These are phyloP conservation scores for Bombyx mori DNA, from an alignment of 1,140 invertebrate species.

Conservation along the genomic window DNA sequence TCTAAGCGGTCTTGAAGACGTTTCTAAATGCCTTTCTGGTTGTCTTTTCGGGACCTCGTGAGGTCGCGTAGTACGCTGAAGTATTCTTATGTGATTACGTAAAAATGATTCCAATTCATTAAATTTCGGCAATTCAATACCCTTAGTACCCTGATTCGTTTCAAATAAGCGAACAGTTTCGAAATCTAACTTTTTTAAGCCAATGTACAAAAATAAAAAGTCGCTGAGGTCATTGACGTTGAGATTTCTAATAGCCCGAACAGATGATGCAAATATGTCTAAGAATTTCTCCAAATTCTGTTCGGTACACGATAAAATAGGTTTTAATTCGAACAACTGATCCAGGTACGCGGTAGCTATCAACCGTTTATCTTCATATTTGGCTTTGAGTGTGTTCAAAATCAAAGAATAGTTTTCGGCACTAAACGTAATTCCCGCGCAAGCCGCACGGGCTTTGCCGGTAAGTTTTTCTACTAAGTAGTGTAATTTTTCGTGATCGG, in stretches of 20 bases:
- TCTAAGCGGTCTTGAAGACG: not conserved
- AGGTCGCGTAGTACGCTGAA: not conserved
- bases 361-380: constrained; percentile 1
- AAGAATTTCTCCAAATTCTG: not conserved
- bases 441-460: no score
- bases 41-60: not conserved
- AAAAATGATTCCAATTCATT: not conserved
- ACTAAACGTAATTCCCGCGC: no score
- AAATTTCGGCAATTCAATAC: not conserved
- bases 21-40: not conserved
- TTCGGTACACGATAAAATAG: not conserved
- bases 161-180: constrained; percentile 2
- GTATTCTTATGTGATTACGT: not conserved
- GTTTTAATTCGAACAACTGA: not conserved
- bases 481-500: no score
- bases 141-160: not conserved
- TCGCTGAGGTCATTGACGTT: not conserved
- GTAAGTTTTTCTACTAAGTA: no score
- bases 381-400: not conserved
- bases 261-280: constrained; percentile 2
- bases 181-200: not conserved
- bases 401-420: not conserved
- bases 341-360: not conserved
- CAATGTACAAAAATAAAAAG: not conserved
- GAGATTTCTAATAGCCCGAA: not conserved